These are phyloP conservation scores for Hippocampus comes DNA, from an alignment of 2,113 vertebrate species.

Conservation along the genomic window DNA sequence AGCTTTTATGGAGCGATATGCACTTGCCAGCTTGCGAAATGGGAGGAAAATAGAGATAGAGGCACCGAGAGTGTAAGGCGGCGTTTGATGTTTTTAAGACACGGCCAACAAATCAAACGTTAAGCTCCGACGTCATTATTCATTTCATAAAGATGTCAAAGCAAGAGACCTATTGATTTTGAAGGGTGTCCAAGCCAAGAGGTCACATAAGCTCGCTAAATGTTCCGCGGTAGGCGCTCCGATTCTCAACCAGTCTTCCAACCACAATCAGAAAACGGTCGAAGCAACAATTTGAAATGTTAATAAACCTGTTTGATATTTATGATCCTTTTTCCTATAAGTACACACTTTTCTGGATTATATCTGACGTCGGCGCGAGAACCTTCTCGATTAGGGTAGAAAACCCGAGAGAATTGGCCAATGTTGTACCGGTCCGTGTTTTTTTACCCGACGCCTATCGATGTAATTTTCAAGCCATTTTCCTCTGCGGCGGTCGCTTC, in stretches of 20 bases:
- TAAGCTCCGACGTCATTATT: not conserved
- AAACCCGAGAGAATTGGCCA: not conserved
- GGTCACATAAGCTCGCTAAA: not conserved
- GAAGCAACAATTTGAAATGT: too few species aligned
- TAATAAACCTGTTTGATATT: too few species aligned
- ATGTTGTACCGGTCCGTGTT: not conserved
- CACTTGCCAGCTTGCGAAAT: conserved; percentile 41
- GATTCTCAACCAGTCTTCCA: not conserved
- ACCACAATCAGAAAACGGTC: too few species aligned
- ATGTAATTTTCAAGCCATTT: not conserved
- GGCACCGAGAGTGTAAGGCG: not conserved
- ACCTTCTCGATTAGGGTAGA: not conserved
- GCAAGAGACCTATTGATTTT: not conserved
- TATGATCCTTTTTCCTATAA: not conserved
- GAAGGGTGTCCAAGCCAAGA: not conserved
- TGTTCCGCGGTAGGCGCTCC: not conserved
- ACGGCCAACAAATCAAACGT: not conserved
- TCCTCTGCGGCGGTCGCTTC: not conserved
- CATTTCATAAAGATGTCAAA: not conserved
- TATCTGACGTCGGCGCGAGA: not conserved
- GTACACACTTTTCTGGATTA: not conserved
- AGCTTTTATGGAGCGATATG: conserved; percentile 5
- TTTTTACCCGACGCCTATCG: not conserved
- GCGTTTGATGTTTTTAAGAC: conserved; percentile 19
- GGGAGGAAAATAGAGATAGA: conserved; percentile 30